Evolutionary conservation across 2,888 invertebrate genomes (phyloP).

Genomic region (Xanthostigma xanthostigma): DNA sequence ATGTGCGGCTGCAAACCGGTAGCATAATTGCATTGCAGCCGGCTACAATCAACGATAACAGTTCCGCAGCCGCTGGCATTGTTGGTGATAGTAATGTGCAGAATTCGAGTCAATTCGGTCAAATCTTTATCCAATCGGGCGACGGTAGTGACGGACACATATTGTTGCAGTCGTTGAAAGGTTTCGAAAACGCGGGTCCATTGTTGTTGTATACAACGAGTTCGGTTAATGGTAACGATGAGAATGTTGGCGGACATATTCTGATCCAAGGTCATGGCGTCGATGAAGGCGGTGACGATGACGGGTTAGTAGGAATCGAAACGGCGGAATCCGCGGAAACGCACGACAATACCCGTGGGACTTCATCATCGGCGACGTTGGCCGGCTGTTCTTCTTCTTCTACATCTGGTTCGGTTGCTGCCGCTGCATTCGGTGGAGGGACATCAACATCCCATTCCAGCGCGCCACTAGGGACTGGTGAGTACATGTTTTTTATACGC

Average conservation of each 20-base stretch:
- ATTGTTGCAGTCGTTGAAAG: conserved; percentile 26
- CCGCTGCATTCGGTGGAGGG: no score
- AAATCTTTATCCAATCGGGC: conserved; percentile 20
- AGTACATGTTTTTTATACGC: no score
- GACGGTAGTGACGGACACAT: conserved; percentile 20
- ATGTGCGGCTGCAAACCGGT: conserved; percentile 3
- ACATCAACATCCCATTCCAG: no score
- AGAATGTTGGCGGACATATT: conserved; percentile 22
- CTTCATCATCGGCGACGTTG: no score
- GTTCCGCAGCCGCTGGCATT: background rate
- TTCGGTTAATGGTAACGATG: conserved; percentile 21
- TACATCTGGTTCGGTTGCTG: no score
- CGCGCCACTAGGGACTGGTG: no score
- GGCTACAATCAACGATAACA: conserved; percentile 1
- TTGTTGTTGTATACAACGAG: conserved; percentile 19
- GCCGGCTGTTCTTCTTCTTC: no score
- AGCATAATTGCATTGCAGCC: background rate
- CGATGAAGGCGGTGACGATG: conserved; percentile 15
- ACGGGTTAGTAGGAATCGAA: conserved; percentile 10
- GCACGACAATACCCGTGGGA: conserved; percentile 4
- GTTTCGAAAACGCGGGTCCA: conserved; percentile 22
- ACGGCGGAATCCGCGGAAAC: conserved; percentile 16
- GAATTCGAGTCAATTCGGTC: conserved; percentile 10
- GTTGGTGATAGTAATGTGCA: background rate
- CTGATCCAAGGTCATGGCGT: conserved; percentile 23